A percentile compares a stretch with the other conserved stretches of the same genome.
Conservation (phyloP, 2,888 invertebrate species). For the Pseudococcus longispinus region DNA sequence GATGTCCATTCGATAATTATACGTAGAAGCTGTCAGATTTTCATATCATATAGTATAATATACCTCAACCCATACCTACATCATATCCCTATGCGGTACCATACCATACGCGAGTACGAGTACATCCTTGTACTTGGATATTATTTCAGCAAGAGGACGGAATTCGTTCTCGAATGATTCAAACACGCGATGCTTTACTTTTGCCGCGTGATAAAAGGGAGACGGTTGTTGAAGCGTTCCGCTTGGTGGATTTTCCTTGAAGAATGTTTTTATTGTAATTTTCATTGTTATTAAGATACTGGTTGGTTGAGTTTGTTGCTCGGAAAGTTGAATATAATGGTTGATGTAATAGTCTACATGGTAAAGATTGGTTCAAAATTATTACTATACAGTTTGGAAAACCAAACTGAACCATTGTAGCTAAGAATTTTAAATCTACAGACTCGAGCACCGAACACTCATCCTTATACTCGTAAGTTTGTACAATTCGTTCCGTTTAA, state of each 20-base stretch:
- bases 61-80: background rate
- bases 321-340: constrained; percentile 37
- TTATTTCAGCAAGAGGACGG: constrained; percentile 15
- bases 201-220: constrained; percentile 40
- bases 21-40: background rate
- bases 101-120: background rate
- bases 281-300: constrained; percentile 52
- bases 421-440: background rate
- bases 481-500: constrained; percentile 1
- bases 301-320: constrained; percentile 47
- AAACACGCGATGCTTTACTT: constrained; percentile 35
- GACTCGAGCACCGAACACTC: background rate
- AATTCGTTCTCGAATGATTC: constrained; percentile 38
- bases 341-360: constrained; percentile 37
- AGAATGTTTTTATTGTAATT: constrained; percentile 56
- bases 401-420: background rate
- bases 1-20: background rate
- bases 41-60: background rate
- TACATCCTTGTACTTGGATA: background rate
- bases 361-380: constrained; percentile 34
- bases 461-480: background rate
- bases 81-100: background rate
- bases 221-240: constrained; percentile 53
- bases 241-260: constrained; percentile 53
- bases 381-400: background rate